Percentiles rank a stretch among this genome's conserved stretches.
Evolutionary conservation across 1,140 invertebrate genomes (phyloP).

Genomic region (Zaprionus gabonicus): DNA sequence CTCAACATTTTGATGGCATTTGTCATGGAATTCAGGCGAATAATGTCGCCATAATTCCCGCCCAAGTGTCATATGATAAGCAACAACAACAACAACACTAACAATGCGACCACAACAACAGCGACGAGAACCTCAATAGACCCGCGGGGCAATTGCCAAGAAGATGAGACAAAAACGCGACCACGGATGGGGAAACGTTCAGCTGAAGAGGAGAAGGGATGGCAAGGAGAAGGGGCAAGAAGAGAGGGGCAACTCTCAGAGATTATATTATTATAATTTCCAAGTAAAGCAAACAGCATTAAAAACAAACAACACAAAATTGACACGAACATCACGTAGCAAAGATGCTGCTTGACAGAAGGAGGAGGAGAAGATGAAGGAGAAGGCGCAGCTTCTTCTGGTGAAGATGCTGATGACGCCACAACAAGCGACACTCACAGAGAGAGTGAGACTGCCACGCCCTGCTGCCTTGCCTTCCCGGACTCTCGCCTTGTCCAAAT

Average conservation of each 20-base stretch:
- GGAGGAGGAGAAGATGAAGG: conserved; percentile 45
- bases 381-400: conserved; percentile 20
- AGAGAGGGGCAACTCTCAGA: conserved; percentile 28
- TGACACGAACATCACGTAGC: conserved; percentile 83
- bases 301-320: conserved; percentile 78
- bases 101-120: conserved; percentile 28
- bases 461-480: background rate
- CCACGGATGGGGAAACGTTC: conserved; percentile 30
- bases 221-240: background rate
- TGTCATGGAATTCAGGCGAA: conserved; percentile 49
- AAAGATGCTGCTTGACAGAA: conserved; percentile 36
- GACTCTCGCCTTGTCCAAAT: conserved; percentile 57
- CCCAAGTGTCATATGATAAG: conserved; percentile 53
- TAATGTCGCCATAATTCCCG: conserved; percentile 3
- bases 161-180: conserved; percentile 20
- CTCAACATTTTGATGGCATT: conserved; percentile 52
- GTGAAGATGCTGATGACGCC: conserved; percentile 23
- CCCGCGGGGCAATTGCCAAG: conserved; percentile 46
- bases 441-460: background rate
- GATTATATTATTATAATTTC: conserved; percentile 83
- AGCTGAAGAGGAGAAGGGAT: conserved; percentile 1
- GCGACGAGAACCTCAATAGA: conserved; percentile 15
- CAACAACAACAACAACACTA: conserved; percentile 8
- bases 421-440: background rate
- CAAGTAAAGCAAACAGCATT: conserved; percentile 75